Evolutionary conservation across 2,888 invertebrate genomes (phyloP), one percentile per base, ranked within the genome.

Genomic region (Cinara cedri): DNA sequence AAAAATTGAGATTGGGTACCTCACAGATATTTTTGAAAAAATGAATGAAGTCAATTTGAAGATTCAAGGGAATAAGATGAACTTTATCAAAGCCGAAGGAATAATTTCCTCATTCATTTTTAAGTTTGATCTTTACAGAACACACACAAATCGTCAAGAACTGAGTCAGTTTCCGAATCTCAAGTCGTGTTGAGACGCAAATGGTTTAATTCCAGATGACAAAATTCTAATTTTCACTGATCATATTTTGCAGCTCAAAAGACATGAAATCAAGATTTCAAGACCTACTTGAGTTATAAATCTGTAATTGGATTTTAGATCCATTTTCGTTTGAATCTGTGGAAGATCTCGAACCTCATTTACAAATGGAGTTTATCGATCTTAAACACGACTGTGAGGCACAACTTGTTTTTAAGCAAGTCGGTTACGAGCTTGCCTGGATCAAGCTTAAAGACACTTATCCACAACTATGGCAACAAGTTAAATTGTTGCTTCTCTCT

Each of bases 1-100:
- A 82, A 84, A 84, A 81, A 84, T 83, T 83, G 83, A 85, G 83
- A 84, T 84, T 46, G 84, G 83, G 16, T 84, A 84, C 83, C 81
- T 84, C 82, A 84, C 83, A 82, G 83, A 85, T 82, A 82, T 84
- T 72, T 85, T 82, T 82, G 84, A 83, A 83, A 83, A 72, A 76
- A 81, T 82, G 72, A 82, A 80, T 81, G 81, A 78, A 82, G 82
- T 83, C 83, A 82, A 84, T 83, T 81, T 84, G 75, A 82, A 83
- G 81, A 82, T 84, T 74, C 84, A 83, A 83, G 83, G 83, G 34
- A 82, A 83, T 74, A 82, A 82, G 46, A 80, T 82, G 81, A 71
- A 71, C 71, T 71, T 71, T 71, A 71, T 71, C 21, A 71, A 42
- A 42, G 71, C 55, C 71, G 44, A 71, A 71, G 42, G 55, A 55